These are phyloP conservation scores for Chiloscyllium punctatum DNA, from an alignment of 2,797 vertebrate genomes.

Conservation along the genomic window DNA sequence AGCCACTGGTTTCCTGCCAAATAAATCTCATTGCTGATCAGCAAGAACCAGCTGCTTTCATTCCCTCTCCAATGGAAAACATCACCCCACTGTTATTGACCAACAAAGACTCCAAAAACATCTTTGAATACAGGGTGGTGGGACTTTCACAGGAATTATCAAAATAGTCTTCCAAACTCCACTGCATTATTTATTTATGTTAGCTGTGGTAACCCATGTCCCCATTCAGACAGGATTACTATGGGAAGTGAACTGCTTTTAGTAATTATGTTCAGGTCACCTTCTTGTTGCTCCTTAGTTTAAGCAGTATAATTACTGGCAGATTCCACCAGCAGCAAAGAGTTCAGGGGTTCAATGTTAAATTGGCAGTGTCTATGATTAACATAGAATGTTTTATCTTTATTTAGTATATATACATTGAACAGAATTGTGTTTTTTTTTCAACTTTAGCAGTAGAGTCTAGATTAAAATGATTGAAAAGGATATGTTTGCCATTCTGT, in stretches of 20 bases:
- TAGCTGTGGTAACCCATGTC: constrained; percentile 55
- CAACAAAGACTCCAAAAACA: constrained; percentile 63
- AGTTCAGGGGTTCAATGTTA: constrained; percentile 3
- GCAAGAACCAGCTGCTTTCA: constrained; percentile 58
- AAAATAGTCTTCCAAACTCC: constrained; percentile 55
- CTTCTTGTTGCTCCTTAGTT: constrained; percentile 22
- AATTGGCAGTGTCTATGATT: neutral
- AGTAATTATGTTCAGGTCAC: constrained; percentile 14
- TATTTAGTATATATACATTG: neutral
- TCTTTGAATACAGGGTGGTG: constrained; percentile 58
- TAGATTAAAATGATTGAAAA: neutral
- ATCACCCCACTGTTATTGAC: constrained; percentile 55
- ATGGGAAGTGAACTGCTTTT: constrained; percentile 34
- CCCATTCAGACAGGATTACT: constrained; percentile 26
- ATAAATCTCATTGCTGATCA: constrained; percentile 61
- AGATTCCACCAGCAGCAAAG: neutral
- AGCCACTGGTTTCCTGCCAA: constrained; percentile 51
- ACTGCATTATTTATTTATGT: constrained; percentile 58
- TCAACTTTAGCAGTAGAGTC: neutral
- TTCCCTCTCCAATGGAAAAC: constrained; percentile 56
- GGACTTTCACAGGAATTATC: constrained; percentile 54
- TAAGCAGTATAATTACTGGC: constrained; percentile 10
- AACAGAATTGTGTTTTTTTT: neutral
- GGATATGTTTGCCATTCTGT: neutral
- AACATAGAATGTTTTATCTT: constrained; percentile 15